Percentiles rank a stretch among this genome's conserved stretches.
These are phyloP conservation scores for Latrodectus elegans DNA, from an alignment of 2,888 invertebrate species.

Conservation along the genomic window DNA sequence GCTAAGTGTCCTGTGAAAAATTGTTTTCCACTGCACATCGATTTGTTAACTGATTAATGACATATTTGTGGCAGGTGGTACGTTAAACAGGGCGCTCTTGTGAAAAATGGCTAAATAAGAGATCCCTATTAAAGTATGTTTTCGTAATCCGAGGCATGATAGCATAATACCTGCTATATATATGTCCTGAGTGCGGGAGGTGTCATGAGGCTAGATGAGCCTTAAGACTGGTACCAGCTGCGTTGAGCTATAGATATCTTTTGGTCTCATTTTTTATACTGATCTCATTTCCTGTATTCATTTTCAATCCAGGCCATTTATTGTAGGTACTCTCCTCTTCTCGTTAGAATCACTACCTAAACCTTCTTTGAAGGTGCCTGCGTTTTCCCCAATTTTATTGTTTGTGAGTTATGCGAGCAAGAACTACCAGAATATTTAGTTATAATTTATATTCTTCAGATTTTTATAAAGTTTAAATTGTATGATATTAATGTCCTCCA, in stretches of 20 bases:
- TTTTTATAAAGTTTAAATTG: too few species aligned
- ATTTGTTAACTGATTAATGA: conserved; percentile 49
- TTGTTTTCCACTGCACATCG: conserved; percentile 23
- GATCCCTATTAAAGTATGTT: conserved; percentile 28
- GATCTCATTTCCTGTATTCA: conserved; percentile 11
- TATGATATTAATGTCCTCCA: too few species aligned
- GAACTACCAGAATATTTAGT: too few species aligned
- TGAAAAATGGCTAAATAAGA: conserved; percentile 31
- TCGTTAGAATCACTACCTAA: conserved; percentile 16
- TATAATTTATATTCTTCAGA: too few species aligned
- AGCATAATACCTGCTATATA: conserved; percentile 46
- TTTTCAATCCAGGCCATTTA: conserved; percentile 50
- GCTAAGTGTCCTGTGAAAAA: conserved; percentile 8
- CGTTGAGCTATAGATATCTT: conserved; percentile 8
- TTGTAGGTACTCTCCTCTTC: conserved; percentile 4
- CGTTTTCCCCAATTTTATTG: too few species aligned
- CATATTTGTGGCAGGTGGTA: conserved; percentile 38
- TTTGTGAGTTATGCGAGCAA: too few species aligned
- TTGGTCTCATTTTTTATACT: conserved; percentile 20
- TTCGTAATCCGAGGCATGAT: conserved; percentile 45
- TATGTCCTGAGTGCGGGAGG: conserved; percentile 22
- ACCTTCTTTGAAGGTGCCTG: background rate
- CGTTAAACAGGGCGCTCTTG: conserved; percentile 49
- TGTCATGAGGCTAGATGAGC: conserved; percentile 19
- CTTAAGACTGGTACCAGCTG: conserved; percentile 25